Conservation (phyloP, 2,113 vertebrate species). For the Anguilla japonica region DNA sequence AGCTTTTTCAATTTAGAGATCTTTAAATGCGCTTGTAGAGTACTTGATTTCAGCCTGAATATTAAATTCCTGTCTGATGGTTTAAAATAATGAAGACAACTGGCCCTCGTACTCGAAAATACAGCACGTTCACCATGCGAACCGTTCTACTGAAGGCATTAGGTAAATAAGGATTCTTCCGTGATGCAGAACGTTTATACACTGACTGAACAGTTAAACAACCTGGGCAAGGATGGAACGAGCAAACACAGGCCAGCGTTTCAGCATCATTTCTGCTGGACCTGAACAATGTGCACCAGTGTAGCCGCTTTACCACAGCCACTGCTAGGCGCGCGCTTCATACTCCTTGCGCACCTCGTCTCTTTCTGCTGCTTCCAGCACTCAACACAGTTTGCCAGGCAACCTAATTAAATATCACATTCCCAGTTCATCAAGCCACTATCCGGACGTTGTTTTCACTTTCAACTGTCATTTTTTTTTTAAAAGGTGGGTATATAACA, state of each 20-base stretch:
- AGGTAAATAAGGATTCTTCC: neutral
- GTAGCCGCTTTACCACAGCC: neutral
- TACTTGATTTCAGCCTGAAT: too few relatives aligned
- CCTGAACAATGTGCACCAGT: constrained; percentile 23
- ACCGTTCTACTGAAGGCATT: neutral
- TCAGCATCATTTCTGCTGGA: constrained; percentile 49
- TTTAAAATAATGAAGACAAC: too few relatives aligned
- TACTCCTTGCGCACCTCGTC: neutral
- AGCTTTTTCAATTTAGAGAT: neutral
- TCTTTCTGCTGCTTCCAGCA: neutral
- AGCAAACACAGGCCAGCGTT: constrained; percentile 17
- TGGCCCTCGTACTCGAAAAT: neutral
- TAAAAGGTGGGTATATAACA: neutral
- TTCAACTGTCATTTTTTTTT: neutral
- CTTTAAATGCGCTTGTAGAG: neutral
- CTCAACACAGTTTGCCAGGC: neutral
- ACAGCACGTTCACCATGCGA: neutral
- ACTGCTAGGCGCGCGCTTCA: neutral
- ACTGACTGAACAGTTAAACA: neutral
- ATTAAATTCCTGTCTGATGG: too few relatives aligned
- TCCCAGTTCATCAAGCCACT: neutral
- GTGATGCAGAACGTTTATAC: neutral
- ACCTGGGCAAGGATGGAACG: neutral
- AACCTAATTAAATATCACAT: neutral
- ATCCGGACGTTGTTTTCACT: neutral